A percentile compares a stretch with the other conserved stretches of the same genome.
phyloP scores from a whole-genome alignment of 2,797 vertebrate genomes.

The Tapirus indicus region DNA sequence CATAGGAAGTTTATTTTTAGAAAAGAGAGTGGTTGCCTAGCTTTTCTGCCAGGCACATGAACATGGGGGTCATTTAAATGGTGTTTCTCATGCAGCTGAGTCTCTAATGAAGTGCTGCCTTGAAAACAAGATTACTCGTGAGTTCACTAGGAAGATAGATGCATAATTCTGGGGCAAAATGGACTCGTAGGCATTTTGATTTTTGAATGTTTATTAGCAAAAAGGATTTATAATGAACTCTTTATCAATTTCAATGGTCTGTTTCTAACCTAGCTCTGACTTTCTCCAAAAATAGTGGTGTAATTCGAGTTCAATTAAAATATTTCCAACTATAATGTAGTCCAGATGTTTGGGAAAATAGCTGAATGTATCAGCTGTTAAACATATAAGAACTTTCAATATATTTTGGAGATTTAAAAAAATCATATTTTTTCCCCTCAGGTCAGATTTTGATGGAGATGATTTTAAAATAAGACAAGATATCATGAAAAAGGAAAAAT shows the following conservation, averaged over 20 bases:
- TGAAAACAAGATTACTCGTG: not conserved
- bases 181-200: not conserved
- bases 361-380: not conserved
- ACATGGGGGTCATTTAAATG: not conserved
- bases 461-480: not conserved
- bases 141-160: not conserved
- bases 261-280: slow-evolving; percentile 42
- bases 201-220: slow-evolving; percentile 36
- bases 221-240: slow-evolving; percentile 22
- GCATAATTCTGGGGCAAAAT: not conserved
- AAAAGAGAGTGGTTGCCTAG: not conserved
- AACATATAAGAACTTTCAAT: not conserved
- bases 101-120: not conserved
- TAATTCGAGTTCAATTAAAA: slow-evolving; percentile 58
- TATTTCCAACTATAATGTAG: slow-evolving; percentile 39
- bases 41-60: not conserved
- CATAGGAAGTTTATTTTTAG: not conserved
- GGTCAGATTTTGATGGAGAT: not conserved
- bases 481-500: not conserved
- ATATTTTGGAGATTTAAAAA: not conserved
- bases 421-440: not conserved
- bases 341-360: slow-evolving; percentile 48
- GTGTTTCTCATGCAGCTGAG: not conserved
- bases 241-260: not conserved
- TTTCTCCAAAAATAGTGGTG: slow-evolving; percentile 25